phyloP scores from a whole-genome alignment of 2,113 vertebrate genomes.

The Scalopus aquaticus region DNA sequence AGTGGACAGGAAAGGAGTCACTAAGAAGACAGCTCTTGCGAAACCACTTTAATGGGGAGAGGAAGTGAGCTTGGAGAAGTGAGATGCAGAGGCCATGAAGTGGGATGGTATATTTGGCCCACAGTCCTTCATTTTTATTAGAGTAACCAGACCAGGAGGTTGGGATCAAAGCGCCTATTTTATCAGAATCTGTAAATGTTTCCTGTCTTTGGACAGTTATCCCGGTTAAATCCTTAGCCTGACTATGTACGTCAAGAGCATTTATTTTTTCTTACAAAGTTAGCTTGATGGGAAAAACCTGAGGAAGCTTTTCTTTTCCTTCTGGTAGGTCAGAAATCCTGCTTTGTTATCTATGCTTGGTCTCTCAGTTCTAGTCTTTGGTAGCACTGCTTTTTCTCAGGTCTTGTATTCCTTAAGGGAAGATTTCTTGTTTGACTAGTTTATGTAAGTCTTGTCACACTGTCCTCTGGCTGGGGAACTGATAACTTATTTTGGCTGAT shows the following conservation, averaged over 20 bases:
- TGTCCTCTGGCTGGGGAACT: constrained; percentile 1
- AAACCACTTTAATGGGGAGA: background rate
- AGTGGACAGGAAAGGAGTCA: background rate
- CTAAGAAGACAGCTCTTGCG: background rate
- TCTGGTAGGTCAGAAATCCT: background rate
- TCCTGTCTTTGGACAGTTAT: constrained; percentile 4
- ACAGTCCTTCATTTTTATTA: background rate
- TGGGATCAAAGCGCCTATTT: background rate
- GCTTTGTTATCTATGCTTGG: background rate
- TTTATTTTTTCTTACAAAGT: constrained; percentile 38
- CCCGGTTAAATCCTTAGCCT: background rate
- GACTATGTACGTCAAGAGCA: background rate
- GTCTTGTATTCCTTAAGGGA: constrained; percentile 30
- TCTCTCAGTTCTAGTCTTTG: background rate
- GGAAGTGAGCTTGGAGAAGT: background rate
- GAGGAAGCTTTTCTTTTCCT: background rate
- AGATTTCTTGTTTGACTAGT: constrained; percentile 48
- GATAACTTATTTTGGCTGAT: constrained; percentile 51
- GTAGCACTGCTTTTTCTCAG: background rate
- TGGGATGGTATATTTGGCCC: background rate
- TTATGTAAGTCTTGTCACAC: constrained; percentile 1
- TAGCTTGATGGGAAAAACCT: background rate
- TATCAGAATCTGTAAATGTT: constrained; percentile 22
- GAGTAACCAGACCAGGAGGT: background rate
- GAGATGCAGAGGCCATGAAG: background rate